These are phyloP conservation scores for Oreochromis grahami DNA, from an alignment of 2,797 vertebrate species.

Conservation along the genomic window DNA sequence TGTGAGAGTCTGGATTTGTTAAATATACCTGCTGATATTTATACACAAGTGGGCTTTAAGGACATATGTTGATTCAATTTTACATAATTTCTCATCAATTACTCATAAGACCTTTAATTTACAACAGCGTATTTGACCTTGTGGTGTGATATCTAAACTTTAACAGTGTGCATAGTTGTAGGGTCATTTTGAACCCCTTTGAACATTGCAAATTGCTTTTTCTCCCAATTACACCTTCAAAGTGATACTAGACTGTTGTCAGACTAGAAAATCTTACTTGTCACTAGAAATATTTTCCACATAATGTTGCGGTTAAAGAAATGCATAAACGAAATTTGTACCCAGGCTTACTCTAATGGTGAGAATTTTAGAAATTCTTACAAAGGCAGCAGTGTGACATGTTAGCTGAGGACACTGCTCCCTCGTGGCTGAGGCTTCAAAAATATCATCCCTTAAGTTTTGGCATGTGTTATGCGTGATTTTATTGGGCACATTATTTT, in stretches of 20 bases:
- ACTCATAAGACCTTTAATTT: conserved; percentile 4
- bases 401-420: background rate
- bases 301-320: background rate
- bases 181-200: background rate
- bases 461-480: background rate
- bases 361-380: background rate
- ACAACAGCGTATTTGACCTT: background rate
- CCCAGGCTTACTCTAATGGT: background rate
- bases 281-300: background rate
- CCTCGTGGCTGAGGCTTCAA: background rate
- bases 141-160: background rate
- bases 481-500: background rate
- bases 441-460: background rate
- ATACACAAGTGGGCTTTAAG: conserved; percentile 7
- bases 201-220: background rate
- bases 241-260: background rate
- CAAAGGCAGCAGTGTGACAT: background rate
- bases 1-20: background rate
- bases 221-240: background rate
- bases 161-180: background rate
- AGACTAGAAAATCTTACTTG: background rate
- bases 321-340: background rate
- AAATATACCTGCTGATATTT: background rate
- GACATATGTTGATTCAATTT: background rate
- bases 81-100: background rate